Evolutionary conservation across 1,140 invertebrate genomes (phyloP), one percentile per base, ranked within the genome.

Genomic region (Drosophila asahinai): DNA sequence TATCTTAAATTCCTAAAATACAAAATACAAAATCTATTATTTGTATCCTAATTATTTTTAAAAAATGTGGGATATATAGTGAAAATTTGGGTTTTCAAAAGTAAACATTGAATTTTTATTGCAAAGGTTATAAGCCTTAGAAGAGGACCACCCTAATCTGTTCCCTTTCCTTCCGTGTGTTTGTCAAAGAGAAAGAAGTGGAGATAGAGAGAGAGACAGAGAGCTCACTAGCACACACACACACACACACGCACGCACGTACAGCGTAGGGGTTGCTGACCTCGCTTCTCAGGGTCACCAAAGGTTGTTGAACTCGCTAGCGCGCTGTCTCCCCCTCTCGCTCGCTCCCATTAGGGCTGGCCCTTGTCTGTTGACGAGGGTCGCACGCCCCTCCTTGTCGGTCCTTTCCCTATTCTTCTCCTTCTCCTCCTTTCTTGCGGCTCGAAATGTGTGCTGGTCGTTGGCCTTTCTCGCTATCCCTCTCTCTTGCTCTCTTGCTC

Each of bases 201-300:
- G 15, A 66, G 38, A 36, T 33, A 45, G 30, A 57, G 27, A 65
- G 64, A 25, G 61, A 49, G 49, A 48, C 38, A 49, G 62, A 45
- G 54, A 59, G 48, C 36, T 61, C 51, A 49, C 52, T 54, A 42
- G 62, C 36, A 42, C 36, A 51, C 51, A 45, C 61, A 54, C 43
- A 47, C 19, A 61, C 54, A 48, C 25, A 33, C 38, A 58, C 52
- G 38, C 43, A 43, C 17, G 27, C 45, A 47, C 48, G 64, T n/a
- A 74, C 45, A 52, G 27, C 55, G 79, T 92, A 84, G 84, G 86
- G 91, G 87, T 92, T 92, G 91, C 87, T 92, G 91, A 92, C 91
- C 91, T 92, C 54, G 33, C 87, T 86, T 91, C 84, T 92, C 91
- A 92, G 91, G 91, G 91, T 92, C 91, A 87, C 80, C 80, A 72